Percentiles rank a stretch among this genome's conserved stretches.
These are phyloP conservation scores for Vollenhovia emeryi DNA, from an alignment of 1,140 invertebrate species.

Conservation along the genomic window DNA sequence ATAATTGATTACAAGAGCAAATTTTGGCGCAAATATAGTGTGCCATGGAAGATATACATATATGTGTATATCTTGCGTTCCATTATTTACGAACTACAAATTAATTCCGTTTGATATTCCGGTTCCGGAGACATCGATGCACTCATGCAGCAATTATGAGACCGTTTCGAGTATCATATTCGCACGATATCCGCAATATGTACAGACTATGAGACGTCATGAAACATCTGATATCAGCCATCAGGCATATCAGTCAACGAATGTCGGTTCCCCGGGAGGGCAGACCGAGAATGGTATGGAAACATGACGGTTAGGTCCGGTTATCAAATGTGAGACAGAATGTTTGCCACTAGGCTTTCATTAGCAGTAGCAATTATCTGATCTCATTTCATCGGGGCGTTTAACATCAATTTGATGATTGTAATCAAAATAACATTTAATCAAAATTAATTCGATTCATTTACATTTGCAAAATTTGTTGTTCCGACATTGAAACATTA, in stretches of 20 bases:
- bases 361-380: conserved; percentile 11
- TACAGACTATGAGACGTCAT: conserved; percentile 5
- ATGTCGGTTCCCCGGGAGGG: not conserved
- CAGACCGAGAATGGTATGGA: not conserved
- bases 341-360: not conserved
- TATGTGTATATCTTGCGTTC: not conserved
- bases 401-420: not conserved
- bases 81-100: not conserved
- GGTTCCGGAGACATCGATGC: not conserved
- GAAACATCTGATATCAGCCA: conserved; percentile 25
- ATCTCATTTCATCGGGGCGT: not conserved
- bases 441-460: conserved; percentile 3
- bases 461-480: conserved; percentile 3
- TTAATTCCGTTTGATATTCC: conserved; percentile 24
- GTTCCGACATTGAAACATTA: not conserved
- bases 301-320: not conserved
- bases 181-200: conserved; percentile 29
- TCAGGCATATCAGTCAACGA: conserved; percentile 35
- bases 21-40: not conserved
- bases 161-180: conserved; percentile 20
- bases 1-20: not conserved
- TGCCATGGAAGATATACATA: not conserved
- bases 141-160: conserved; percentile 34
- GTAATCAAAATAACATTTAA: not conserved
- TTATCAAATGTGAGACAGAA: conserved; percentile 21